Conservation (phyloP, 1,140 invertebrate genomes). For the Bradynema listronoti region DNA sequence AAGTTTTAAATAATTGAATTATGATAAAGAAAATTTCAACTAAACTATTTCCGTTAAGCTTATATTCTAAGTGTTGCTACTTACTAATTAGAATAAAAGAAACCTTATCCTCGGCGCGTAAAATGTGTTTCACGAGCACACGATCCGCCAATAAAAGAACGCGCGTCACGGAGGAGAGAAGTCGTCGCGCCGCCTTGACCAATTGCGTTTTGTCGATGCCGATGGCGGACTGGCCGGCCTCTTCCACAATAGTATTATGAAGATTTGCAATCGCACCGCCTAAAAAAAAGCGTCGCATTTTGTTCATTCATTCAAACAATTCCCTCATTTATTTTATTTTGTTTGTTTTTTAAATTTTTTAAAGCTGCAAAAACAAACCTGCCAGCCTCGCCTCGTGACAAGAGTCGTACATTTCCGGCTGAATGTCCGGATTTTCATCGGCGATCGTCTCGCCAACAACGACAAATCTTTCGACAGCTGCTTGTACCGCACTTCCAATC, state of each 20-base stretch:
- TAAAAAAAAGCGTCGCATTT: slow-evolving; percentile 18
- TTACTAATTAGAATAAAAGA: slow-evolving; percentile 12
- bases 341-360: no score
- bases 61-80: slow-evolving; percentile 8
- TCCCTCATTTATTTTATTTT: neutral
- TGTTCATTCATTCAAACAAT: neutral
- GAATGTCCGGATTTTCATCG: slow-evolving; percentile 91
- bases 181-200: slow-evolving; percentile 80
- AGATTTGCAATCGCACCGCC: slow-evolving; percentile 54
- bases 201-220: slow-evolving; percentile 68
- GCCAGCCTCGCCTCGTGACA: slow-evolving; percentile 89
- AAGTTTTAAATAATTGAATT: no score
- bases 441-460: slow-evolving; percentile 94
- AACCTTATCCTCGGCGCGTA: slow-evolving; percentile 91
- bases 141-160: slow-evolving; percentile 96
- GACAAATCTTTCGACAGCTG: slow-evolving; percentile 92
- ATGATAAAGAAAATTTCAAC: no score
- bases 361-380: slow-evolving; percentile 65
- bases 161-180: slow-evolving; percentile 86
- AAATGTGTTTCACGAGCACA: slow-evolving; percentile 90
- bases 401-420: slow-evolving; percentile 91
- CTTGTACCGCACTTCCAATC: slow-evolving; percentile 86
- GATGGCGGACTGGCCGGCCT: slow-evolving; percentile 53
- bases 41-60: neutral
- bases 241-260: slow-evolving; percentile 35